Percentiles rank a stretch among this genome's conserved stretches.
Conservation (phyloP, 2,888 invertebrate genomes). For the Drosophila rellima region DNA sequence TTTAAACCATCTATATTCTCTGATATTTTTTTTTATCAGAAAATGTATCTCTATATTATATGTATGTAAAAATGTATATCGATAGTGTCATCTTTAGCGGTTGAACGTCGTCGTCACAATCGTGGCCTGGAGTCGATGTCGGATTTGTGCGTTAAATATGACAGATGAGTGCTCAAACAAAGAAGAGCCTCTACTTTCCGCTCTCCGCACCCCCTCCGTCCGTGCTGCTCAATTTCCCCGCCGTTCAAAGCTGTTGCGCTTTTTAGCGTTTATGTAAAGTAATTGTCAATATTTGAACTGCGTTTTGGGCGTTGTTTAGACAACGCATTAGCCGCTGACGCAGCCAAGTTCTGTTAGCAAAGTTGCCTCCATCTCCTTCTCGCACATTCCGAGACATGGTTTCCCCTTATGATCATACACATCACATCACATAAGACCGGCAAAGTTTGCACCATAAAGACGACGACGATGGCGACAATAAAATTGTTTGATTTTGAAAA, state of each 20-base stretch:
- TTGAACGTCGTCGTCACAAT: constrained; percentile 27
- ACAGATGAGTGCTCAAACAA: constrained; percentile 66
- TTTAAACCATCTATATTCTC: too few relatives aligned
- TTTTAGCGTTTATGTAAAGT: constrained; percentile 69
- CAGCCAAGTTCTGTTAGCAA: constrained; percentile 22
- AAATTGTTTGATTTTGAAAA: constrained; percentile 75
- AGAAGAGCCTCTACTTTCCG: constrained; percentile 9
- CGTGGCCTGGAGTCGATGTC: constrained; percentile 28
- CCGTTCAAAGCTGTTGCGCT: constrained; percentile 36
- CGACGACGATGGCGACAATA: constrained; percentile 62
- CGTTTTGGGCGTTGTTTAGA: constrained; percentile 54
- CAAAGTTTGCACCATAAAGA: constrained; percentile 60
- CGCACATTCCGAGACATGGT: background rate
- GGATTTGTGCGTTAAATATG: constrained; percentile 70
- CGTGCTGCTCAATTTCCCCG: too few relatives aligned
- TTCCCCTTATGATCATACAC: constrained; percentile 2
- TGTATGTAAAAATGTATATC: background rate
- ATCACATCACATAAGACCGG: constrained; percentile 55
- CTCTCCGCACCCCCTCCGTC: background rate
- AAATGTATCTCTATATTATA: too few relatives aligned
- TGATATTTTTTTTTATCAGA: too few relatives aligned
- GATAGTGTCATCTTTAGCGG: too few relatives aligned
- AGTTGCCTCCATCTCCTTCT: constrained; percentile 1
- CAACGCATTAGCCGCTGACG: constrained; percentile 53
- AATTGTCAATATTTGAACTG: constrained; percentile 72